Percentiles rank a stretch among this genome's conserved stretches.
Evolutionary conservation across 2,113 vertebrate genomes (phyloP).

Genomic region (Brienomyrus brachyistius): DNA sequence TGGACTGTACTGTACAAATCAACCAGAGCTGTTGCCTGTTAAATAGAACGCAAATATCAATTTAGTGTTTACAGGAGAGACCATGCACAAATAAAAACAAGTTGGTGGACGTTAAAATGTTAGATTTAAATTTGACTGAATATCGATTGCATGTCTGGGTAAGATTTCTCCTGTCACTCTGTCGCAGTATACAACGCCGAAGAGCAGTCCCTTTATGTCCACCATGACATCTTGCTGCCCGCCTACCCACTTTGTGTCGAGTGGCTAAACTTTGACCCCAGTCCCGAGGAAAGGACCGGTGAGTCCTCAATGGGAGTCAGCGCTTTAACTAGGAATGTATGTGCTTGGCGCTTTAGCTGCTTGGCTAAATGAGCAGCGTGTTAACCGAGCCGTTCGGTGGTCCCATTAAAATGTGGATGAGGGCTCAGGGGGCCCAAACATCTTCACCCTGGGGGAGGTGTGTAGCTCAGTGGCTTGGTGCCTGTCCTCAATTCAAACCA

Average conservation of each 20-base stretch:
- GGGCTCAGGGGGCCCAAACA: background rate
- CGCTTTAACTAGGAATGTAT: background rate
- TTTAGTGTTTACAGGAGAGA: background rate
- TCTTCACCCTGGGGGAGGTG: background rate
- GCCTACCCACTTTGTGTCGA: conserved; percentile 89
- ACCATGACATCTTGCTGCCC: conserved; percentile 87
- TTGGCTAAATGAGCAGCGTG: background rate
- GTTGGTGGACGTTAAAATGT: background rate
- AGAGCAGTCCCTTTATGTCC: conserved; percentile 87
- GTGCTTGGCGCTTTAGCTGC: background rate
- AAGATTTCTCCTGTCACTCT: conserved; percentile 16
- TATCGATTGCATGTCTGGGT: background rate
- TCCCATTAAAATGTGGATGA: background rate
- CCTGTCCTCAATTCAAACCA: background rate
- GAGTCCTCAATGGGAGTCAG: conserved; percentile 24
- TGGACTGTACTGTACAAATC: background rate
- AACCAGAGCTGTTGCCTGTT: background rate
- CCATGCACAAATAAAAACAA: background rate
- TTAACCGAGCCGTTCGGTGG: background rate
- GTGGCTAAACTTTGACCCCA: conserved; percentile 94
- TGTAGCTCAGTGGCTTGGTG: background rate
- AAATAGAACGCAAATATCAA: background rate
- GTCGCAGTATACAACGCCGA: conserved; percentile 85
- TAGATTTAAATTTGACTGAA: background rate
- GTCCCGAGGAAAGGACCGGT: conserved; percentile 72